Percentiles rank a stretch among this genome's conserved stretches.
These are phyloP conservation scores for Bedellia somnulentella DNA, from an alignment of 2,888 invertebrate genomes.

Conservation along the genomic window DNA sequence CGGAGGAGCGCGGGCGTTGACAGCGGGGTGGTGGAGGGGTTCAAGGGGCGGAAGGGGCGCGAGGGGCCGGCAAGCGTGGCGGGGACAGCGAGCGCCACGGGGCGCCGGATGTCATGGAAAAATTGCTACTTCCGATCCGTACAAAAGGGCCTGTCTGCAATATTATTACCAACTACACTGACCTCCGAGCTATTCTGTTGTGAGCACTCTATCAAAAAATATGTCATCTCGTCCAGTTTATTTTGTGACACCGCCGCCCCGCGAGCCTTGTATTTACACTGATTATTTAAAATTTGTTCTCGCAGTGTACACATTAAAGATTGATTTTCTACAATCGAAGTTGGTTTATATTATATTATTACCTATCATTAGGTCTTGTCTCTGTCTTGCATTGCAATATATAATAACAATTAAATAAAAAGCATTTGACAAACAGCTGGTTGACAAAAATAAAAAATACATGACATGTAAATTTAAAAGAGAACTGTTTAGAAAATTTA, in stretches of 20 bases:
- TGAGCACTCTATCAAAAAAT: conserved; percentile 26
- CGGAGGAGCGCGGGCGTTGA: conserved; percentile 1
- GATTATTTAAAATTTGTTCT: too few species aligned
- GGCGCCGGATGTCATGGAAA: conserved; percentile 47
- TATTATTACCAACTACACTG: conserved; percentile 40
- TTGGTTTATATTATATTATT: too few species aligned
- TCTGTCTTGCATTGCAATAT: too few species aligned
- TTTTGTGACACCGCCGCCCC: conserved; percentile 7
- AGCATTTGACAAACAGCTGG: too few species aligned
- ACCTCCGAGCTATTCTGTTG: conserved; percentile 26
- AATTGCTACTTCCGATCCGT: conserved; percentile 47
- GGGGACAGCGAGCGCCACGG: conserved; percentile 36
- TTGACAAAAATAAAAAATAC: too few species aligned
- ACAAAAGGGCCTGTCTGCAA: conserved; percentile 36
- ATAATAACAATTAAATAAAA: too few species aligned
- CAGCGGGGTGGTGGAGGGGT: not conserved
- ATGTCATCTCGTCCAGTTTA: conserved; percentile 21
- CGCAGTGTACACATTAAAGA: too few species aligned
- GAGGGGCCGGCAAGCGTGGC: conserved; percentile 17
- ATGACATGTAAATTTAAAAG: too few species aligned
- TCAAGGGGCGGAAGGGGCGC: not conserved
- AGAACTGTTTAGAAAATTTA: too few species aligned
- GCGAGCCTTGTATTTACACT: too few species aligned
- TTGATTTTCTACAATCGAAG: too few species aligned
- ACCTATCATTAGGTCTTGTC: too few species aligned